Percentiles rank a stretch among this genome's conserved stretches.
These are phyloP conservation scores for Aromia moschata DNA, from an alignment of 2,888 invertebrate species.

Conservation along the genomic window DNA sequence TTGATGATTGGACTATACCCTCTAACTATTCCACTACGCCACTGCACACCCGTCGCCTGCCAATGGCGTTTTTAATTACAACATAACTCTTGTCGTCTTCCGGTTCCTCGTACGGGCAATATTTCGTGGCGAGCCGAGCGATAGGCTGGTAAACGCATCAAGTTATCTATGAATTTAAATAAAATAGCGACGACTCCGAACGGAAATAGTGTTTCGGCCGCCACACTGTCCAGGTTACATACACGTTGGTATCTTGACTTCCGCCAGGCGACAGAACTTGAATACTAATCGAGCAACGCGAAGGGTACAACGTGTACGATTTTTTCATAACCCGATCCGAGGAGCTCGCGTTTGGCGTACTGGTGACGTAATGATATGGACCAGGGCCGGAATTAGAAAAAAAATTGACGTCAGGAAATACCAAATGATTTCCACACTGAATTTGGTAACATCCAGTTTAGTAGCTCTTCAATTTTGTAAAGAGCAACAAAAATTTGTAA, in stretches of 20 bases:
- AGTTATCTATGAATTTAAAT: conserved; percentile 23
- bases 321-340: conserved; percentile 32
- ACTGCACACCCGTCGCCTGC: too few relatives aligned
- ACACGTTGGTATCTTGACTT: conserved; percentile 57
- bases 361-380: conserved; percentile 24
- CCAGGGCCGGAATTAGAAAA: too few relatives aligned
- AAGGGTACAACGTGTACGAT: conserved; percentile 31
- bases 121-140: conserved; percentile 1
- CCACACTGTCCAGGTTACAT: conserved; percentile 57
- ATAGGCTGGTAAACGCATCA: conserved; percentile 16
- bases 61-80: not conserved
- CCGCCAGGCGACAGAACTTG: conserved; percentile 53
- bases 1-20: too few relatives aligned
- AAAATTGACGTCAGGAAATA: too few relatives aligned
- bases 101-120: conserved; percentile 20
- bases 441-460: not conserved
- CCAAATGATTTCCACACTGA: too few relatives aligned
- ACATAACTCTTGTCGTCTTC: conserved; percentile 6
- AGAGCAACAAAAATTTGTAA: not conserved
- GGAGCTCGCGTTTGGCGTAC: conserved; percentile 22
- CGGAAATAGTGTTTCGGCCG: conserved; percentile 51
- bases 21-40: too few relatives aligned
- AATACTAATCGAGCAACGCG: conserved; percentile 52
- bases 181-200: conserved; percentile 13
- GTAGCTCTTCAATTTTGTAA: not conserved